phyloP scores from a whole-genome alignment of 1,140 invertebrate genomes.

The Hypsibius dujardini region DNA sequence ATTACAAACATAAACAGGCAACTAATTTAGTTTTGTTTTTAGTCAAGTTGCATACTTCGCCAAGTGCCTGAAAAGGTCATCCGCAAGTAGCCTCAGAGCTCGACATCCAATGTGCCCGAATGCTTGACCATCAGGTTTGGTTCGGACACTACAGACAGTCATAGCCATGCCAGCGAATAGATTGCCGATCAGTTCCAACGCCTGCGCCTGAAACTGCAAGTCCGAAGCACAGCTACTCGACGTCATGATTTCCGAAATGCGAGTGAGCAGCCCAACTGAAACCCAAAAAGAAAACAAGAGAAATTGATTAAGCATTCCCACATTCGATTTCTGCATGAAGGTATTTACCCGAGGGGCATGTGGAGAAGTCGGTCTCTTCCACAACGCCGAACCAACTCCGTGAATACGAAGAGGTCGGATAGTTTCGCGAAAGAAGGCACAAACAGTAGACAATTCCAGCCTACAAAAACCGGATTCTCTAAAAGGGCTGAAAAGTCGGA shows the following conservation, averaged over 20 bases:
- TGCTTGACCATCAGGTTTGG: not conserved
- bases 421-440: not conserved
- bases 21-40: not conserved
- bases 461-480: not conserved
- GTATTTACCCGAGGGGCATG: too few relatives aligned
- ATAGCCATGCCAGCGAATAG: not conserved
- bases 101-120: not conserved
- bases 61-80: not conserved
- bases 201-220: not conserved
- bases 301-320: too few relatives aligned
- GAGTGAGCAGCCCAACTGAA: not conserved
- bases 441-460: not conserved
- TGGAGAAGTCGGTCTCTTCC: not conserved
- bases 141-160: not conserved
- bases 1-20: too few relatives aligned
- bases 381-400: not conserved
- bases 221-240: not conserved
- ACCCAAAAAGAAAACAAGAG: not conserved
- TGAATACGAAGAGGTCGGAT: constrained; percentile 1
- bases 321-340: too few relatives aligned
- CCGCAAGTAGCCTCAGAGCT: not conserved
- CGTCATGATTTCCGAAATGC: not conserved
- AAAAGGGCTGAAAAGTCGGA: too few relatives aligned
- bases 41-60: not conserved
- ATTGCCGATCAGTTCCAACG: not conserved